Evolutionary conservation across 2,888 invertebrate species (phyloP).

Genomic region (Eupithecia tripunctaria): DNA sequence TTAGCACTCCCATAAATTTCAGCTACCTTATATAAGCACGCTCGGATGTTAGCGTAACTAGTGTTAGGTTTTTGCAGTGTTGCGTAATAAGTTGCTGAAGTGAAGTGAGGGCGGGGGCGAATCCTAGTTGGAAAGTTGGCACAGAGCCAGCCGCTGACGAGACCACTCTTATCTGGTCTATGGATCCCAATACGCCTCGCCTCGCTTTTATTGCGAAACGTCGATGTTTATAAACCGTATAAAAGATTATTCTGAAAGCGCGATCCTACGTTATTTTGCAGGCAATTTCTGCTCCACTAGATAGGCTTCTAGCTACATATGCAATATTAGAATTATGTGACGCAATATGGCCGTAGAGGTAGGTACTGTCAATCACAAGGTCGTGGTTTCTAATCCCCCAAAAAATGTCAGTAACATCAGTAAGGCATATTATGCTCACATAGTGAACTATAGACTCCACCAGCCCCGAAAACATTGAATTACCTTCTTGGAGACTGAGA

Average conservation of each 20-base stretch:
- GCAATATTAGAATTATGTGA: background rate
- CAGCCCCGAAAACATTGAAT: background rate
- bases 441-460: background rate
- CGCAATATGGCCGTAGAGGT: too few species aligned
- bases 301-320: background rate
- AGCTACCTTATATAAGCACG: slow-evolving; percentile 10
- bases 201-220: slow-evolving; percentile 52
- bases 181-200: slow-evolving; percentile 58
- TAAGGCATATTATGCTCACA: background rate
- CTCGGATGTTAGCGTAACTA: slow-evolving; percentile 24
- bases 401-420: background rate
- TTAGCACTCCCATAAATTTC: slow-evolving; percentile 1
- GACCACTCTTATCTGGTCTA: slow-evolving; percentile 62
- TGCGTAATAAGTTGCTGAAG: slow-evolving; percentile 62
- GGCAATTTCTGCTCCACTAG: slow-evolving; percentile 3
- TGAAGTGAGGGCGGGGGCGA: slow-evolving; percentile 48
- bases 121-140: slow-evolving; percentile 60
- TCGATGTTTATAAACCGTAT: slow-evolving; percentile 26
- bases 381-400: background rate
- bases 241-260: slow-evolving; percentile 10
- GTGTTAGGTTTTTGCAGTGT: slow-evolving; percentile 48
- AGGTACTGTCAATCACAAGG: background rate
- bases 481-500: background rate
- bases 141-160: slow-evolving; percentile 65
- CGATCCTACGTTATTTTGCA: background rate